Evolutionary conservation across 2,113 vertebrate species (phyloP).

Genomic region (Nettapus auritus): DNA sequence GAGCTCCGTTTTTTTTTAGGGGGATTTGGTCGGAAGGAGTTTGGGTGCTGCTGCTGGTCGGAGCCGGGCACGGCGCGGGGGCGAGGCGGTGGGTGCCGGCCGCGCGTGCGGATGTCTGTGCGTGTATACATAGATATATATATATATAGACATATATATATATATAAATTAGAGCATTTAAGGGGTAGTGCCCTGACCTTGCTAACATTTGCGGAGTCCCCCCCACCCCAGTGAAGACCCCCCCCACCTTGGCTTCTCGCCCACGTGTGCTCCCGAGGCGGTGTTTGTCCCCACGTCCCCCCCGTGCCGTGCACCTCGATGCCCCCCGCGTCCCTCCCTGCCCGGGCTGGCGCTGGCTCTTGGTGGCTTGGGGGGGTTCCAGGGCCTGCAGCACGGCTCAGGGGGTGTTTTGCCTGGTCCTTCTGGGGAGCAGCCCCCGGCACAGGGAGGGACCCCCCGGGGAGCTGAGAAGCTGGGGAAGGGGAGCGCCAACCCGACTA

Average conservation of each 20-base stretch:
- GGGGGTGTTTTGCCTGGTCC: not conserved
- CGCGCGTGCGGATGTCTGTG: not conserved
- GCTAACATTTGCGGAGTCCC: conserved; percentile 46
- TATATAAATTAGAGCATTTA: conserved; percentile 59
- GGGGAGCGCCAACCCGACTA: conserved; percentile 61
- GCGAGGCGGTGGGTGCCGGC: conserved; percentile 45
- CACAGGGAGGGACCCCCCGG: not conserved
- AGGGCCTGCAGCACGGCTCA: not conserved
- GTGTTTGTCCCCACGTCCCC: not conserved
- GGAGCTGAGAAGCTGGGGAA: not conserved
- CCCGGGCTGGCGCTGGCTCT: not conserved
- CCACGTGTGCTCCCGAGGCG: not conserved
- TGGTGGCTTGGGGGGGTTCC: fast-evolving
- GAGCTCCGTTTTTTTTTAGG: not conserved
- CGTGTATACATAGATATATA: conserved; percentile 2
- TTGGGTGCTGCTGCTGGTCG: conserved; percentile 20
- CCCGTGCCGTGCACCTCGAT: not conserved
- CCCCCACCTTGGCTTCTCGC: conserved; percentile 17
- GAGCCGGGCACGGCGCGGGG: not conserved
- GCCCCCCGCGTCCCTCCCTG: not conserved
- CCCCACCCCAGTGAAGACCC: not conserved
- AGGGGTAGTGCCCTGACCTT: conserved; percentile 66
- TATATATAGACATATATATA: not conserved
- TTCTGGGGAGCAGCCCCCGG: not conserved
- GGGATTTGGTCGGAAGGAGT: conserved; percentile 25